Evolutionary conservation across 2,113 vertebrate species (phyloP).

Genomic region (Esox niger): DNA sequence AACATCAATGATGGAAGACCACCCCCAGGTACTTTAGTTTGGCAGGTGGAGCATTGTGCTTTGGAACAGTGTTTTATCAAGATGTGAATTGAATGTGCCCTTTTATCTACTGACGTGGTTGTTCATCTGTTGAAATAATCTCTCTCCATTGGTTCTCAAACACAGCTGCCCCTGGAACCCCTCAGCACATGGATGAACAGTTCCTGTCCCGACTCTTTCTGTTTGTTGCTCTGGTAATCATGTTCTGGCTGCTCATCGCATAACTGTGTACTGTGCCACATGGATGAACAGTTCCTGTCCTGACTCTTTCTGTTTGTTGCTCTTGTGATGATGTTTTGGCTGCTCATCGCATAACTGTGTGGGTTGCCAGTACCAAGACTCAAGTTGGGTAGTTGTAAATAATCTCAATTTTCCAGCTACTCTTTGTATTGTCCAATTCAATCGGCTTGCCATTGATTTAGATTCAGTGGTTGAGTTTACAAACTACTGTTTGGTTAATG

Average conservation of each 20-base stretch:
- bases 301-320: conserved; percentile 97
- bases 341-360: conserved; percentile 85
- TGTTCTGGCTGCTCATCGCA: conserved; percentile 98
- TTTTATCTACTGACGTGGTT: background rate
- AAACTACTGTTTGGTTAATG: background rate
- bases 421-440: background rate
- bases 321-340: conserved; percentile 98
- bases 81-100: background rate
- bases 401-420: background rate
- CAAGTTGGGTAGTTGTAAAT: background rate
- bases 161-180: conserved; percentile 92
- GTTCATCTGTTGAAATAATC: background rate
- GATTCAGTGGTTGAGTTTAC: background rate
- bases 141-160: background rate
- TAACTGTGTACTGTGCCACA: conserved; percentile 79
- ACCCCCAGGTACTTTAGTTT: conserved; percentile 81
- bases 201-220: conserved; percentile 98
- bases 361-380: background rate
- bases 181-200: conserved; percentile 94
- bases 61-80: no score
- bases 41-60: no score
- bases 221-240: conserved; percentile 94
- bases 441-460: background rate
- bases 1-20: conserved; percentile 97
- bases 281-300: conserved; percentile 96